Base-by-base conservation (phyloP, 2,113 vertebrate species). In the Pachypanchax playfairii region DNA sequence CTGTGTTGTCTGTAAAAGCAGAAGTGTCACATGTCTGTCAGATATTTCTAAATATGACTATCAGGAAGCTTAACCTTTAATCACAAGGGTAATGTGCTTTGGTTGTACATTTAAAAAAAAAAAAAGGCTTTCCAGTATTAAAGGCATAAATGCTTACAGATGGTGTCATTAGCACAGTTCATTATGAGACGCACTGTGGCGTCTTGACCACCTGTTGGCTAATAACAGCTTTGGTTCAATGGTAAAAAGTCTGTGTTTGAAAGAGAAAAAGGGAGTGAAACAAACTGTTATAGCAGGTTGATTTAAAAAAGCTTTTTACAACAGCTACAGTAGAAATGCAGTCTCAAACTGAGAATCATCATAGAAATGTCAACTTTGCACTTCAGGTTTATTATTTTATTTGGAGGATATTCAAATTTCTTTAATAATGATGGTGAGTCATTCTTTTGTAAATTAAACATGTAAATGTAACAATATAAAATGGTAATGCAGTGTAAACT, bases 1-100 rank as follows among this genome's bases (percentile, higher is more conserved):
- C 97, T 0, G 97, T 98, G 83, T 98, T 99, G 90, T 99, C 96
- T 99, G 91, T 8, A 72, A 48, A 53, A 20, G 0, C 20, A 58
- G 6, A 33, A 6, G 4, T n/a, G 41, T 33, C 28, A 46, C 3
- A 22, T 21, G n/a, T 53, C 50, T 28, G 54, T 18, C 44, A 61
- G 47, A 47, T 11, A 71, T 13, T 26, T 47, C 26, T 51, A 51
- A 21, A n/a, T 63, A 42, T 48, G 47, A 56, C 43, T 18, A 61
- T 20, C 56, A 55, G 20, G 46, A 21, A 64, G 54, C 12, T 66
- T 42, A 4, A 31, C 48, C 42, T 50, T 28, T 26, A 50, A 52
- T 55, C n/a, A n/a, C n/a, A n/a, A n/a, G 49, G 70, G 31, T 25
- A 38, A 52, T 22, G 36, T 22, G 33, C 60, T 53, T 28, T 33